Evolutionary conservation across 2,888 invertebrate genomes (phyloP), one percentile per base, ranked within the genome.

Genomic region (Eupithecia tripunctaria): DNA sequence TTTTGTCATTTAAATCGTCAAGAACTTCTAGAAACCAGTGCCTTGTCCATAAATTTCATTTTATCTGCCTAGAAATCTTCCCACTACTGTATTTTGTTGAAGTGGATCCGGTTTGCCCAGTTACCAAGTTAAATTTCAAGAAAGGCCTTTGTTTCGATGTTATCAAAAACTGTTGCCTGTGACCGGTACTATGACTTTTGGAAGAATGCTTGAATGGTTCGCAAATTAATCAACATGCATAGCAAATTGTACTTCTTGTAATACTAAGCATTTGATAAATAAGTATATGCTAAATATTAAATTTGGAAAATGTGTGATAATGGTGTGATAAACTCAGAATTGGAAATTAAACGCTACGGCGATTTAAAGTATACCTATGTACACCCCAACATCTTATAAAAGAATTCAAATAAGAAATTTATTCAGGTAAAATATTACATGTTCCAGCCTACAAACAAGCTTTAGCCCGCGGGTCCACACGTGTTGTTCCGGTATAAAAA

Each of bases 21-120:
- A 83, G 82, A 80, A 82, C 82, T 82, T 82, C 80, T 79, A 82
- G 84, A 84, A 86, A 82, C 82, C 79, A 81, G 83, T 81, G 84
- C 85, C 65, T 74, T 72, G 75, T 62, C 43, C 71, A 73, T 79
- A 78, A 76, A 78, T 70, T 73, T 38, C 0, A 68, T 66, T 41
- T 73, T 76, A 81, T 81, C 79, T 73, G 38, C 59, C 70, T 51
- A 77, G 66, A 67, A 72, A 82, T 77, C 79, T 59, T 72, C 41
- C 74, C 73, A 72, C 71, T 72, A 74, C 74, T 70, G 74, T 76
- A 72, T 73, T 72, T 62, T 68, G 25, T 8, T 70, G 56, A 77
- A 75, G 38, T 72, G 56, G 67, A 73, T 76, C 75, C 74, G 75
- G 73, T 76, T 70, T 36, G 36, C 64, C 75, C 43, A 41, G 75